A percentile compares a stretch with the other conserved stretches of the same genome.
These are phyloP conservation scores for Drosophila subpulchrella DNA, from an alignment of 1,140 invertebrate species.

Conservation along the genomic window DNA sequence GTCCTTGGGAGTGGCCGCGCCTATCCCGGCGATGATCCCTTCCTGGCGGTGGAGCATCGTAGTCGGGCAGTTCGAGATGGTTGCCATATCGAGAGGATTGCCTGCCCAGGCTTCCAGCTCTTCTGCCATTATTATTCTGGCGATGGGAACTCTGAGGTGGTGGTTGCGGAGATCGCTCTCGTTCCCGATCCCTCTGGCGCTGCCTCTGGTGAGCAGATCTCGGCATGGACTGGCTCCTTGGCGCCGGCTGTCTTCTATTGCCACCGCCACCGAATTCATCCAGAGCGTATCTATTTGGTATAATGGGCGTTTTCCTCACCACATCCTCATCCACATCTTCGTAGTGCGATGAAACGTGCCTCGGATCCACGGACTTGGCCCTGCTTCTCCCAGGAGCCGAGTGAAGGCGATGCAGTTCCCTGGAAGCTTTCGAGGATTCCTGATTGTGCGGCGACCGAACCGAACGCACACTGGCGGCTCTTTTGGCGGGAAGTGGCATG, in stretches of 20 bases:
- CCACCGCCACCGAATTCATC: constrained; percentile 86
- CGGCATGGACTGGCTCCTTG: constrained; percentile 80
- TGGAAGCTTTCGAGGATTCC: constrained; percentile 56
- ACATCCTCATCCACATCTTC: constrained; percentile 83
- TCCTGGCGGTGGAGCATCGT: constrained; percentile 38
- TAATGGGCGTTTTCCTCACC: constrained; percentile 87
- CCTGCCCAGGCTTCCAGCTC: constrained; percentile 60
- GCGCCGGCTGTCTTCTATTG: constrained; percentile 38
- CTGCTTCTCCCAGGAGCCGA: constrained; percentile 65
- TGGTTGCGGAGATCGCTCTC: constrained; percentile 59
- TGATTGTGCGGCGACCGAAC: constrained; percentile 70
- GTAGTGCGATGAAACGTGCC: constrained; percentile 63
- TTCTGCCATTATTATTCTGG: constrained; percentile 41
- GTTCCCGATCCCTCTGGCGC: constrained; percentile 50
- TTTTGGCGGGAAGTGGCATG: constrained; percentile 62
- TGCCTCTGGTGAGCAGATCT: constrained; percentile 70
- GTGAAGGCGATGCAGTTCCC: constrained; percentile 71
- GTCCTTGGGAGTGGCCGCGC: constrained; percentile 58
- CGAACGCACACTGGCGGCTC: constrained; percentile 70
- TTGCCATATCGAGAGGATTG: constrained; percentile 75
- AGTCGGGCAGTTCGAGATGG: constrained; percentile 74
- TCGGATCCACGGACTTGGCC: constrained; percentile 82
- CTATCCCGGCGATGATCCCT: constrained; percentile 50
- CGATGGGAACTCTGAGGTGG: constrained; percentile 22
- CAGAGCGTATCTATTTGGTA: constrained; percentile 90